phyloP scores from a whole-genome alignment of 2,113 vertebrate species.

The Paracanthobrama guichenoti region DNA sequence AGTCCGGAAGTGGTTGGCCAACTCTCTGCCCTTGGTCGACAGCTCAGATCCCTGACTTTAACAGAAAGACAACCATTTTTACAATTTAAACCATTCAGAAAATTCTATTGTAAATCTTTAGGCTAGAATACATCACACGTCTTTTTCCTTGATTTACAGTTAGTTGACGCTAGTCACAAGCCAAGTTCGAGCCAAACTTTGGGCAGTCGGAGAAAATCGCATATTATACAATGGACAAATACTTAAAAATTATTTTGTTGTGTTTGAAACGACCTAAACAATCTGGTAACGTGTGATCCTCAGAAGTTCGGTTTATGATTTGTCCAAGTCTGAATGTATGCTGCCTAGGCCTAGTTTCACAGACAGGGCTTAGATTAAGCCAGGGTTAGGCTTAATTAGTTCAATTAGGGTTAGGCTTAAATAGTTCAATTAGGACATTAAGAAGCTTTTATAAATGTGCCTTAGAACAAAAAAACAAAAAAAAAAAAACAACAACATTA shows the following conservation, averaged over 20 bases:
- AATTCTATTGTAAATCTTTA: neutral
- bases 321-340: too few relatives aligned
- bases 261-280: too few relatives aligned
- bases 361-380: too few relatives aligned
- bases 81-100: neutral
- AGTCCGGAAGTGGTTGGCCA: constrained; percentile 88
- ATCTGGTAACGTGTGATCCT: neutral
- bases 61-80: constrained; percentile 13
- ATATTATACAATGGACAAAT: too few relatives aligned
- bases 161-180: neutral
- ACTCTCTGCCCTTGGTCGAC: constrained; percentile 85
- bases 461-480: too few relatives aligned
- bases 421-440: too few relatives aligned
- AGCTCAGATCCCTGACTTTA: constrained; percentile 89
- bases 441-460: too few relatives aligned
- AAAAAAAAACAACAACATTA: too few relatives aligned
- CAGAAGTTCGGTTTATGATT: neutral
- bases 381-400: too few relatives aligned
- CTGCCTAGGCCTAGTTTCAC: too few relatives aligned
- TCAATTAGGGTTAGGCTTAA: too few relatives aligned
- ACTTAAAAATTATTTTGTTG: too few relatives aligned
- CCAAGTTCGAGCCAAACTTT: neutral
- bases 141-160: neutral
- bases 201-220: neutral
- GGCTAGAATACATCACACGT: neutral